Base-by-base conservation (phyloP, 2,113 vertebrate species). In the Pipa parva region DNA sequence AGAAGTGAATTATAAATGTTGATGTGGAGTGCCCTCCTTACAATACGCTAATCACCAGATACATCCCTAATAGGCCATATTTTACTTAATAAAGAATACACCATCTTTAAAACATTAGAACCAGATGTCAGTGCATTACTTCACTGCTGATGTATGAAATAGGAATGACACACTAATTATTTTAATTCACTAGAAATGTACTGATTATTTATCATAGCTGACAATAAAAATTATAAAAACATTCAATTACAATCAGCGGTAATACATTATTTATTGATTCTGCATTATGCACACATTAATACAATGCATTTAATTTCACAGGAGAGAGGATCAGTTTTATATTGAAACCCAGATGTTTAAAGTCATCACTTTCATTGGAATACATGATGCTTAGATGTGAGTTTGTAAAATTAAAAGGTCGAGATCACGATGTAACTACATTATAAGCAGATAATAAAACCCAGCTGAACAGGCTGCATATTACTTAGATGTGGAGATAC, bases 251-350 rank as follows among this genome's bases (percentile, higher is more conserved):
- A 88, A 89, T 90, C 84, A 88, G 76, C 76, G 63, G 74, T 83
- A 88, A 90, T 89, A 86, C 85, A 89, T 86, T 90, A 89, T 90
- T 89, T 89, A 90, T 90, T 91, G 88, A 91, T 89, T 91, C 86
- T 81, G 86, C 46, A 61, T 86, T 81, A 82, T 81, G 78, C 73
- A 83, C 75, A 80, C 78, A 84, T 87, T 89, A 87, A 89, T 85
- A 86, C 79, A 84, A 83, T 84, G 75, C 70, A 81, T 78, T 90
- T 89, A 83, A 87, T 90, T 87, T 89, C 72, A 50, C 54, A 79
- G 73, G 75, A 80, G 58, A 81, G 63, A n/a, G 58, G 72, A 80
- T 81, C 57, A 25, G 81, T 83, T 83, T 82, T 77, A 74, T 84
- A 78, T 82, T 81, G 74, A 79, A 76, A 81, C 67, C 29, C 50